These are phyloP conservation scores for Netelia inedita DNA, from an alignment of 2,888 invertebrate species.

Conservation along the genomic window DNA sequence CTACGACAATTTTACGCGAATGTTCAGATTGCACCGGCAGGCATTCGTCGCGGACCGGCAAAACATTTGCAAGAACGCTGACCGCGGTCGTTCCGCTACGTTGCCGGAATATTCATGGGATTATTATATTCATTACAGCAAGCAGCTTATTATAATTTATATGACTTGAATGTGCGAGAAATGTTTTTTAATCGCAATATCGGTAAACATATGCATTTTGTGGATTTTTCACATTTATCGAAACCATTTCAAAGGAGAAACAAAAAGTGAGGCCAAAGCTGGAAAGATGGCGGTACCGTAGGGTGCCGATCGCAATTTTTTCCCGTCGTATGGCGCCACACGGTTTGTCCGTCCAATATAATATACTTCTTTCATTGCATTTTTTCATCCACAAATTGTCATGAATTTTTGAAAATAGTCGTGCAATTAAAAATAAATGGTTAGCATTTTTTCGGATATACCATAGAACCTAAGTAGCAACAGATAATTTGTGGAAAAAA, in stretches of 20 bases:
- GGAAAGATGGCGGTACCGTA: conserved; percentile 25
- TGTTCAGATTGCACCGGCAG: no score
- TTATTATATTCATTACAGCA: no score
- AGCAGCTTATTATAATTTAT: no score
- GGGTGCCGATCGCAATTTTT: neutral
- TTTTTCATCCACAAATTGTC: conserved; percentile 4
- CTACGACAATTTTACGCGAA: no score
- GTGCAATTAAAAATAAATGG: neutral
- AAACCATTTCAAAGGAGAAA: conserved; percentile 43
- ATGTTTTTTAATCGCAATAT: no score
- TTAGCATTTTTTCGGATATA: neutral
- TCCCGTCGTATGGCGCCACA: conserved; percentile 14
- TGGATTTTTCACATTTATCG: no score
- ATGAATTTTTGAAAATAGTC: neutral
- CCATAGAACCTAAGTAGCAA: neutral
- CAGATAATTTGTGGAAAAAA: neutral
- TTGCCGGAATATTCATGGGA: no score
- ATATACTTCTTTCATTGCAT: neutral
- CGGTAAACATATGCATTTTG: no score
- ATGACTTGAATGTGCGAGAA: no score
- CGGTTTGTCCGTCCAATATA: conserved; percentile 4
- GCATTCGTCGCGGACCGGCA: no score
- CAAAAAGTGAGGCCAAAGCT: conserved; percentile 24
- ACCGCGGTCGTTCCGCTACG: no score
- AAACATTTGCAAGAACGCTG: no score